A percentile compares a stretch with the other conserved stretches of the same genome.
These are phyloP conservation scores for Cryptotis parvus DNA, from an alignment of 2,113 vertebrate genomes.

Conservation along the genomic window DNA sequence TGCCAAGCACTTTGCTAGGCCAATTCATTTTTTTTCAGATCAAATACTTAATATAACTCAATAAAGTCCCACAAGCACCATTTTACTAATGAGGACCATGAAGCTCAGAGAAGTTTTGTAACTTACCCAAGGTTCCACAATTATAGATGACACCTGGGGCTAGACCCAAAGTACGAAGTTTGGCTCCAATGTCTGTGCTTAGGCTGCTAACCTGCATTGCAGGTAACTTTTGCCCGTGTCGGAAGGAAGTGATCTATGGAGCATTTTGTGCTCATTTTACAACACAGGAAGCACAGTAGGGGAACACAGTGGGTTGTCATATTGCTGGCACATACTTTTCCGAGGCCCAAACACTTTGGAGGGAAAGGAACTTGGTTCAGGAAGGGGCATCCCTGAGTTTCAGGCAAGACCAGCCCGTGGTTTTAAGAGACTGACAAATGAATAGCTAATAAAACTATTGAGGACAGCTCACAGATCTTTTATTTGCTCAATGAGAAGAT, in stretches of 20 bases:
- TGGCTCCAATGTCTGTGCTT: neutral
- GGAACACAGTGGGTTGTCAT: neutral
- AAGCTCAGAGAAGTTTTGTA: neutral
- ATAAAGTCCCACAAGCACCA: neutral
- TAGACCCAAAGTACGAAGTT: neutral
- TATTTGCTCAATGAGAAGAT: constrained; percentile 24
- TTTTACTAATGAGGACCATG: neutral
- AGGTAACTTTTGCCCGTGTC: neutral
- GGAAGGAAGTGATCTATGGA: neutral
- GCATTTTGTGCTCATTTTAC: neutral
- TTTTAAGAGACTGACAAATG: neutral
- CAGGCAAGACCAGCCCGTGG: neutral
- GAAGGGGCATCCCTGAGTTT: neutral
- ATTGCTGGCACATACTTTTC: neutral
- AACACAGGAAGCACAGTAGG: neutral
- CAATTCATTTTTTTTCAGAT: constrained; percentile 12
- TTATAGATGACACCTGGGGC: neutral
- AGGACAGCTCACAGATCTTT: neutral
- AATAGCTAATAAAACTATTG: neutral
- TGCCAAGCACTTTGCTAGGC: neutral
- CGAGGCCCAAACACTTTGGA: neutral
- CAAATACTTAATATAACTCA: neutral
- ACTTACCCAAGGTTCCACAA: neutral
- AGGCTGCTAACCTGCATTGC: neutral
- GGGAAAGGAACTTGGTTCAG: neutral